These are phyloP conservation scores for Callocephalon fimbriatum DNA, from an alignment of 2,113 vertebrate species.

Conservation along the genomic window DNA sequence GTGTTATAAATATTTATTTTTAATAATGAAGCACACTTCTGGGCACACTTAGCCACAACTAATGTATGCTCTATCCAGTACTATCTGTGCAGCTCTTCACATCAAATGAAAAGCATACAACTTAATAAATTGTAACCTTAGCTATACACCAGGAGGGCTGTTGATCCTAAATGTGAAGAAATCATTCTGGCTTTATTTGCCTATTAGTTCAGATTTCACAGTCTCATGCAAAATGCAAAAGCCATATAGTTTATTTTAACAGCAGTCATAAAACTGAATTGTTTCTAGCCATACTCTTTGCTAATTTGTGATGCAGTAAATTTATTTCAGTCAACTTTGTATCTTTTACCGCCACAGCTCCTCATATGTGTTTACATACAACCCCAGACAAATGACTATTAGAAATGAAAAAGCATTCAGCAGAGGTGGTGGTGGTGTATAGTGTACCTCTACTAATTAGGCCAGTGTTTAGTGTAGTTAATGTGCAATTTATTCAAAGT, in stretches of 20 bases:
- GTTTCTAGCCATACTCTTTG: not conserved
- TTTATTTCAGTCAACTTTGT: not conserved
- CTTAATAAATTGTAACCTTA: not conserved
- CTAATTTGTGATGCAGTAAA: not conserved
- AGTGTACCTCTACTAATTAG: not conserved
- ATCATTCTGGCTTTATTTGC: not conserved
- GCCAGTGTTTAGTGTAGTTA: not conserved
- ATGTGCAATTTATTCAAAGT: not conserved
- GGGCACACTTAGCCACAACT: not conserved
- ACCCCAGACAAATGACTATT: not conserved
- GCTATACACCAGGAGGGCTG: not conserved
- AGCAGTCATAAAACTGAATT: not conserved
- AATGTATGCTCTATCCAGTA: accelerated
- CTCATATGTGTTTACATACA: not conserved
- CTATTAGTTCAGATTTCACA: not conserved
- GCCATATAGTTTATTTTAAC: not conserved
- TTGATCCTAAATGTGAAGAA: not conserved
- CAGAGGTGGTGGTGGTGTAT: not conserved
- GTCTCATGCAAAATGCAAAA: conserved; percentile 15
- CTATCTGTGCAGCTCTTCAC: not conserved
- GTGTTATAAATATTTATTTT: not conserved
- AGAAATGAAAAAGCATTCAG: not conserved
- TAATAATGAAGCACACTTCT: not conserved
- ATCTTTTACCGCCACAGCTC: not conserved
- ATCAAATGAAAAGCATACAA: not conserved